These are phyloP conservation scores for Calcarius lapponicus DNA, from an alignment of 2,797 vertebrate species.

Conservation along the genomic window DNA sequence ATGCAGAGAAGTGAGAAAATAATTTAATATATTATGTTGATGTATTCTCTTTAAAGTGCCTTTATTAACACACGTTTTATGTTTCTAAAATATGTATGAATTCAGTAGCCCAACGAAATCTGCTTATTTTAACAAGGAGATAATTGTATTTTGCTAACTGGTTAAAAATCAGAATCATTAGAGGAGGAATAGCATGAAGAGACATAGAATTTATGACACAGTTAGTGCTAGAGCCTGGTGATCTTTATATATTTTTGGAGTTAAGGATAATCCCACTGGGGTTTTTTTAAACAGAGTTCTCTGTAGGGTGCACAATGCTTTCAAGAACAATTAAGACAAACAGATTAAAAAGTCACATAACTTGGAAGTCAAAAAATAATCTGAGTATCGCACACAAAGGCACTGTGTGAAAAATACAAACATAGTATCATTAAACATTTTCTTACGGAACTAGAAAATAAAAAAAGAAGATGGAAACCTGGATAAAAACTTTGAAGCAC, in stretches of 20 bases:
- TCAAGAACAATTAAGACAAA: background rate
- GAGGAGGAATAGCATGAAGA: background rate
- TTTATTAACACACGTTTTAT: conserved; percentile 48
- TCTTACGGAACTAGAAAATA: background rate
- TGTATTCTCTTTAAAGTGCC: conserved; percentile 12
- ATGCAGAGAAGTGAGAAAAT: background rate
- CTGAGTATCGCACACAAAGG: background rate
- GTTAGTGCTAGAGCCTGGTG: background rate
- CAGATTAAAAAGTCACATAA: background rate
- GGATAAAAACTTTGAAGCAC: background rate
- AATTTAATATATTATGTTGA: conserved; percentile 25
- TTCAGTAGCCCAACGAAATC: conserved; percentile 27
- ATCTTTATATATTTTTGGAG: background rate
- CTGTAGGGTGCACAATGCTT: background rate
- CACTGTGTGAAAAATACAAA: background rate
- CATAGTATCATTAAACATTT: background rate
- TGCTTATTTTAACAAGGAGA: conserved; percentile 53
- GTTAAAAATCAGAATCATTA: conserved; percentile 28
- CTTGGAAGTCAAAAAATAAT: background rate
- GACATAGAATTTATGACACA: background rate
- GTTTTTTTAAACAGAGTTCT: background rate
- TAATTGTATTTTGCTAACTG: conserved; percentile 52
- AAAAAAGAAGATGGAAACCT: background rate
- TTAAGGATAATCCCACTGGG: background rate
- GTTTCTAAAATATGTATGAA: conserved; percentile 50